A percentile compares a stretch with the other conserved stretches of the same genome.
These are phyloP conservation scores for Drymonia ruficornis DNA, from an alignment of 2,888 invertebrate genomes.

Conservation along the genomic window DNA sequence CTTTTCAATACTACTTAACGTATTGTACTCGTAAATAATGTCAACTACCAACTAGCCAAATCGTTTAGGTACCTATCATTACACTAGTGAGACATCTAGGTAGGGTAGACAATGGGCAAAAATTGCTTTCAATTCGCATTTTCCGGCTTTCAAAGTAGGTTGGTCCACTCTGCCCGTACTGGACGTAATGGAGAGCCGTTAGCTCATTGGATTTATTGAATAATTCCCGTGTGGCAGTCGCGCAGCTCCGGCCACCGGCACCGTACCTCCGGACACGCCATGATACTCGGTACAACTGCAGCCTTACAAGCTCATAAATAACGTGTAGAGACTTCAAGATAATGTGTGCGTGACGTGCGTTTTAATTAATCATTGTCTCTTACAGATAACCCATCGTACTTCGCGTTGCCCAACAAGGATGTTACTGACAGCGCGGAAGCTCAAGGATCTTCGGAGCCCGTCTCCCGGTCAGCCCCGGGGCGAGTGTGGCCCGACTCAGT, in stretches of 20 bases:
- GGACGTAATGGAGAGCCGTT: slow-evolving; percentile 79
- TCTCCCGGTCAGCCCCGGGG: slow-evolving; percentile 88
- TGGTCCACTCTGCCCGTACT: slow-evolving; percentile 69
- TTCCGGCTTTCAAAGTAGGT: slow-evolving; percentile 81
- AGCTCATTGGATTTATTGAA: slow-evolving; percentile 81
- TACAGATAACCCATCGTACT: slow-evolving; percentile 92
- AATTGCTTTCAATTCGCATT: slow-evolving; percentile 83
- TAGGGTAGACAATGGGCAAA: slow-evolving; percentile 69
- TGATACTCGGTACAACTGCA: slow-evolving; percentile 53
- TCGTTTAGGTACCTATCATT: slow-evolving; percentile 36
- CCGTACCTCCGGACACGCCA: slow-evolving; percentile 43
- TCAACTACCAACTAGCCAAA: slow-evolving; percentile 12
- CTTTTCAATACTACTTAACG: too few relatives aligned
- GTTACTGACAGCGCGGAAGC: slow-evolving; percentile 62
- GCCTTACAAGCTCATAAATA: slow-evolving; percentile 3
- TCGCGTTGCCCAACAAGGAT: slow-evolving; percentile 86
- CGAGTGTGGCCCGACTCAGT: slow-evolving; percentile 81
- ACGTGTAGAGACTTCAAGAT: slow-evolving; percentile 3
- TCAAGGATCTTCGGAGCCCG: slow-evolving; percentile 79
- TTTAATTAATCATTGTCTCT: slow-evolving; percentile 45
- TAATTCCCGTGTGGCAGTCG: slow-evolving; percentile 72
- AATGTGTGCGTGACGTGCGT: slow-evolving; percentile 2
- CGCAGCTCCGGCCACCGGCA: slow-evolving; percentile 43
- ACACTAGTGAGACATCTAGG: slow-evolving; percentile 40
- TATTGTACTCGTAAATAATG: neutral